Conservation (phyloP, 2,888 invertebrate genomes). For the Trichacis sp. region DNA sequence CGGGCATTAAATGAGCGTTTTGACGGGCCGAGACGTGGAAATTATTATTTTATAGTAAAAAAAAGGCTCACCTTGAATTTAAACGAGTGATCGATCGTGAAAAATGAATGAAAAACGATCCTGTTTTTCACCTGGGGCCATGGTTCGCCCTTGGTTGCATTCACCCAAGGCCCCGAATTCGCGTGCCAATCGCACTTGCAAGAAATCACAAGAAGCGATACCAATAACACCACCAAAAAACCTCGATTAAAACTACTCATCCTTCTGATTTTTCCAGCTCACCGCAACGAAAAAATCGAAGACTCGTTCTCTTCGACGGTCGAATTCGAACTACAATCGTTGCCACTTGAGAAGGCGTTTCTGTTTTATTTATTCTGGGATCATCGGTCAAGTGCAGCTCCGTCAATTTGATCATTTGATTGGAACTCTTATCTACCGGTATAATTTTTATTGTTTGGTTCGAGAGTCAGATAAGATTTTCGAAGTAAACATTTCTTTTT, state of each 20-base stretch:
- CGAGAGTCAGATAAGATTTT: no score
- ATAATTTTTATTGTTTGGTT: no score
- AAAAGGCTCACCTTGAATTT: neutral
- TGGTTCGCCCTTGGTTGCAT: slow-evolving; percentile 74
- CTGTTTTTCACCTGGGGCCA: slow-evolving; percentile 72
- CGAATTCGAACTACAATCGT: neutral
- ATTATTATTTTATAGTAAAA: no score
- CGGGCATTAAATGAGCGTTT: no score
- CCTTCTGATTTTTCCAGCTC: neutral
- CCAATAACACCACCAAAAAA: neutral
- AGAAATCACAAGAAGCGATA: neutral
- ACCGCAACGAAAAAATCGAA: neutral
- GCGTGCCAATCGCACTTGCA: slow-evolving; percentile 48
- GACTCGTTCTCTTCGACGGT: neutral
- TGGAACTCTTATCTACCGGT: neutral
- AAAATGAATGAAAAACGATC: neutral
- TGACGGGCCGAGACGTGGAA: no score
- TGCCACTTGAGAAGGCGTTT: neutral
- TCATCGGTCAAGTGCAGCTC: neutral
- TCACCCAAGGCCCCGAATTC: slow-evolving; percentile 71
- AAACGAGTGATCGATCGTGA: neutral
- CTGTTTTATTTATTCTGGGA: neutral
- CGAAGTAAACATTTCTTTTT: no score
- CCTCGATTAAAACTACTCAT: neutral
- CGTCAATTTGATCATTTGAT: neutral